Base-by-base conservation (phyloP, 2,888 invertebrate genomes). In the Gasteruption jaculator region DNA sequence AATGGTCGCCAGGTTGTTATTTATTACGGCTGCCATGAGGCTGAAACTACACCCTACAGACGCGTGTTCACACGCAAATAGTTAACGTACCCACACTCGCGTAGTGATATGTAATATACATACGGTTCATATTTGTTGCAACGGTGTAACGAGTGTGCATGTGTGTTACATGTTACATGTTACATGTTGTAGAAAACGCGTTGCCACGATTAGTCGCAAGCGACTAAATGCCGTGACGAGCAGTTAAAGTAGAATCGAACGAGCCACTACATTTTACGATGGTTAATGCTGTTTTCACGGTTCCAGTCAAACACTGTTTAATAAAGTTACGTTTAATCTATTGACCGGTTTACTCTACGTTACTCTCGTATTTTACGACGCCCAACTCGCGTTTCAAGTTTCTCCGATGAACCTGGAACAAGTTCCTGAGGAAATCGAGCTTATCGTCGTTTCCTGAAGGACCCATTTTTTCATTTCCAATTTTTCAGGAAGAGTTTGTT, bases 1-100 rank as follows among this genome's bases (percentile, higher is more conserved):
- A 65, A 65, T 61, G 65, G 64, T 63, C 54, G 64, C 61, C 53
- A 50, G 50, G 46, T 44, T 35, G 58, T 65, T 64, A 62, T 65
- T 66, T 66, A 65, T 62, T 54, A 59, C 51, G 39, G 41, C 45
- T 34, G 22, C 32, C 40, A 27, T 30, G 30, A 30, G 38, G n/a
- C n/a, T n/a, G n/a, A n/a, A n/a, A n/a, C n/a, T n/a, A n/a, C n/a
- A n/a, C n/a, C n/a, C n/a, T n/a, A n/a, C n/a, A n/a, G n/a, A n/a
- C 30, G 21, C 30, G 38, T 14, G 18, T 29, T 16, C 25, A 19
- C 39, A 25, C 38, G 36, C 38, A 41, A 44, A 47, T 41, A 44
- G 29, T 34, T 29, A 33, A 37, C 37, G 27, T 32, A 7, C 16
- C 32, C 37, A 21, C 31, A 37, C 37, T 34, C 39, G 34, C 27